Percentiles rank a stretch among this genome's conserved stretches.
These are phyloP conservation scores for Parapsyche elsis DNA, from an alignment of 1,140 invertebrate species.

Conservation along the genomic window DNA sequence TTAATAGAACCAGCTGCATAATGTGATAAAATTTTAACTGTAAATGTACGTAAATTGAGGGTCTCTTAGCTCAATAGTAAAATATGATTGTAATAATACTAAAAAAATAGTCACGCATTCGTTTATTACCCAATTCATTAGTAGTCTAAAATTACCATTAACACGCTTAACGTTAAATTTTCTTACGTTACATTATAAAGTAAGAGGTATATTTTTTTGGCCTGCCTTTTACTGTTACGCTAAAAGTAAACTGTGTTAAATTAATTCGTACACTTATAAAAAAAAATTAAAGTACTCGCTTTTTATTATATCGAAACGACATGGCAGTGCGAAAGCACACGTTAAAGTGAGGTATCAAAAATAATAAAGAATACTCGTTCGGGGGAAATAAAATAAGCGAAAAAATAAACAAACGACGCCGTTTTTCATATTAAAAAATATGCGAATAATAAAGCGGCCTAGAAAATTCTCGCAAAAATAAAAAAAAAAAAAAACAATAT, in stretches of 20 bases:
- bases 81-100: too few species aligned
- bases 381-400: background rate
- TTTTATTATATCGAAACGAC: background rate
- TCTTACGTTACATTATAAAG: background rate
- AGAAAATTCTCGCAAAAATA: background rate
- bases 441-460: conserved; percentile 25
- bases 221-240: too few species aligned
- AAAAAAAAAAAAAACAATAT: background rate
- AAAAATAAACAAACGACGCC: conserved; percentile 17
- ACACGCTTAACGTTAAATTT: too few species aligned
- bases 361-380: background rate
- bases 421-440: conserved; percentile 21
- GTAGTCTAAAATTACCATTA: too few species aligned
- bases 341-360: background rate
- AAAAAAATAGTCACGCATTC: too few species aligned
- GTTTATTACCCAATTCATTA: too few species aligned
- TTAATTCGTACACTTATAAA: background rate
- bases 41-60: too few species aligned
- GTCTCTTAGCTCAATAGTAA: too few species aligned
- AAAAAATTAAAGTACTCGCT: background rate
- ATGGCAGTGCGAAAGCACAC: background rate
- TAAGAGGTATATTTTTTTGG: conserved; percentile 27
- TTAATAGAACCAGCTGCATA: too few species aligned
- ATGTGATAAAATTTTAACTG: too few species aligned
- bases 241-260: too few species aligned